phyloP scores from a whole-genome alignment of 2,113 vertebrate genomes.

The Oostethus manadensis region DNA sequence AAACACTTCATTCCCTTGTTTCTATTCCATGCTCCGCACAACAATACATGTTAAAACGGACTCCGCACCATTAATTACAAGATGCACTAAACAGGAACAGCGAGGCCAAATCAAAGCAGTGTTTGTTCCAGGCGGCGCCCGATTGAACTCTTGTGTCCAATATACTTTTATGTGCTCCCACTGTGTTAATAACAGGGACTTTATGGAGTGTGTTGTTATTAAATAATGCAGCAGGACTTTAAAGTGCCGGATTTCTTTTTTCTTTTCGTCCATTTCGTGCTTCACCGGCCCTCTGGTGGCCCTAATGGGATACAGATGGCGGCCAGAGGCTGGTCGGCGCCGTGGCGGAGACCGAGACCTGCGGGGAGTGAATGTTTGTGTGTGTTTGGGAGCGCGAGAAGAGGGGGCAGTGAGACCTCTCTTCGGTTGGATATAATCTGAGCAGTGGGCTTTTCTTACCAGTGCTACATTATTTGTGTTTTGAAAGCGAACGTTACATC shows the following conservation, averaged over 20 bases:
- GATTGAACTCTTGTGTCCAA: constrained; percentile 35
- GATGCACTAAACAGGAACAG: too few species aligned
- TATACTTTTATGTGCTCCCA: constrained; percentile 56
- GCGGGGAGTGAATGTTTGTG: constrained; percentile 52
- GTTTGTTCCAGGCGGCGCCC: neutral
- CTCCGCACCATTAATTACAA: too few species aligned
- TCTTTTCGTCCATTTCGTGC: constrained; percentile 26
- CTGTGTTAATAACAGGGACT: constrained; percentile 58
- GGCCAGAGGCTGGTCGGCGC: constrained; percentile 44
- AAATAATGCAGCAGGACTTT: constrained; percentile 60
- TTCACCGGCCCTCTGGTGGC: constrained; percentile 38
- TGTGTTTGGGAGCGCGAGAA: constrained; percentile 13
- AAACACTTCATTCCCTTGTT: neutral
- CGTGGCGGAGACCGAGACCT: constrained; percentile 46
- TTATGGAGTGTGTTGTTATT: constrained; percentile 61
- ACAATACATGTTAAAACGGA: too few species aligned
- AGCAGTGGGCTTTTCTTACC: too few species aligned
- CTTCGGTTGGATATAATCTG: neutral
- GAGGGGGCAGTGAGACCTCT: neutral
- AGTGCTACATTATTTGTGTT: too few species aligned
- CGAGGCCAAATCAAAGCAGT: neutral
- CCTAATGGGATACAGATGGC: constrained; percentile 67
- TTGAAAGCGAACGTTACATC: too few species aligned
- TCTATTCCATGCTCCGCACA: too few species aligned
- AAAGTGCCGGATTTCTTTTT: constrained; percentile 20